A percentile compares a stretch with the other conserved stretches of the same genome.
Evolutionary conservation across 2,888 invertebrate species (phyloP).

Genomic region (Melitaea athalia): DNA sequence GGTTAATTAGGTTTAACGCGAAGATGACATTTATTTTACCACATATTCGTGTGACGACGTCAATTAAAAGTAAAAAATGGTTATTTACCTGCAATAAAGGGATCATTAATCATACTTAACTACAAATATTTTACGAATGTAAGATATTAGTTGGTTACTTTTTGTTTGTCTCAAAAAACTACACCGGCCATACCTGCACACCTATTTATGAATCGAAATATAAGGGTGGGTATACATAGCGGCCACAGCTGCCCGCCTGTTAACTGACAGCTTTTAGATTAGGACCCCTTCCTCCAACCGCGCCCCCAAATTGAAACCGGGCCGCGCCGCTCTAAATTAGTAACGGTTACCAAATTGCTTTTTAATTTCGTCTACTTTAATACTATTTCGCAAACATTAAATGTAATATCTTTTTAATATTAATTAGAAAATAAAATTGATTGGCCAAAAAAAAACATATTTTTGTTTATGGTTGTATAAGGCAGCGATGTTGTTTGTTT

Average conservation of each 20-base stretch:
- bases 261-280: conserved; percentile 81
- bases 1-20: conserved; percentile 62
- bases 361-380: conserved; percentile 71
- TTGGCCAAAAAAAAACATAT: conserved; percentile 7
- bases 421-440: conserved; percentile 12
- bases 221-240: conserved; percentile 64
- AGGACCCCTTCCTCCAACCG: conserved; percentile 58
- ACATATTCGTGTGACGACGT: conserved; percentile 43
- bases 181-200: conserved; percentile 39
- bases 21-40: conserved; percentile 45
- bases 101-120: conserved; percentile 14
- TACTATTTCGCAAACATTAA: conserved; percentile 52
- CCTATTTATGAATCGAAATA: conserved; percentile 47
- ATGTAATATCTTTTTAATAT: background rate
- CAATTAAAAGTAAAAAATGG: conserved; percentile 53
- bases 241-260: conserved; percentile 70
- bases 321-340: conserved; percentile 75
- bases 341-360: conserved; percentile 80
- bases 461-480: conserved; percentile 17
- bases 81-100: conserved; percentile 7
- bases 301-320: conserved; percentile 73
- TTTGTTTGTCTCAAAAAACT: conserved; percentile 15
- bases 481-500: conserved; percentile 23
- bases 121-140: background rate
- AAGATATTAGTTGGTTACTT: background rate